A percentile compares a stretch with the other conserved stretches of the same genome.
Evolutionary conservation across 2,888 invertebrate species (phyloP).

Genomic region (Bimastos eiseni): DNA sequence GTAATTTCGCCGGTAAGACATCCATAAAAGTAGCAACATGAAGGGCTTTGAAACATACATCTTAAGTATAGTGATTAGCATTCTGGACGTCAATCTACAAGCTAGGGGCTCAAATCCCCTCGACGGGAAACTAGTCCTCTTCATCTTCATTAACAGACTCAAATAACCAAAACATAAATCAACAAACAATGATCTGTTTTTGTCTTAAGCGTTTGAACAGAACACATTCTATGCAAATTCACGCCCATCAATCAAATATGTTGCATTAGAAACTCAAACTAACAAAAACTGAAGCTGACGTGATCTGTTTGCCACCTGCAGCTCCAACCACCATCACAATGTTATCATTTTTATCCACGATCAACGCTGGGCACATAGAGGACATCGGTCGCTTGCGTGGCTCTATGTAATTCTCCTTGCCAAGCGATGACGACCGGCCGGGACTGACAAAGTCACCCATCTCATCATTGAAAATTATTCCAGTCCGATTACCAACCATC

Average conservation of each 20-base stretch:
- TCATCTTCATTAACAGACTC: too few relatives aligned
- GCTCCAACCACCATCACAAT: conserved; percentile 77
- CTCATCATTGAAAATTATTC: conserved; percentile 66
- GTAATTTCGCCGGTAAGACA: too few relatives aligned
- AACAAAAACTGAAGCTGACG: conserved; percentile 71
- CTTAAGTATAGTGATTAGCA: too few relatives aligned
- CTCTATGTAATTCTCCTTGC: conserved; percentile 79
- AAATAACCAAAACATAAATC: neutral
- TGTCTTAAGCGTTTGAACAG: neutral
- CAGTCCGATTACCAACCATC: conserved; percentile 63
- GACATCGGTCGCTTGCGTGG: conserved; percentile 85
- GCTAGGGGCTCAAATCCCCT: too few relatives aligned
- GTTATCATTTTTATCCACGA: conserved; percentile 72
- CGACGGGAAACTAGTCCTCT: too few relatives aligned
- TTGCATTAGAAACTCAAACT: conserved; percentile 73
- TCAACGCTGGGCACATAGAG: conserved; percentile 84
- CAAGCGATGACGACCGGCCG: conserved; percentile 61
- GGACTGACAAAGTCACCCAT: conserved; percentile 40
- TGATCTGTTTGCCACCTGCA: conserved; percentile 88
- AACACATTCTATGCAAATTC: neutral
- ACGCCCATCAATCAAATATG: neutral
- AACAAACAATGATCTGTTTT: too few relatives aligned
- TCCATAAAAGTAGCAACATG: too few relatives aligned
- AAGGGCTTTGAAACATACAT: too few relatives aligned
- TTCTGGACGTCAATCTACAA: too few relatives aligned